phyloP scores from a whole-genome alignment of 2,797 vertebrate genomes.

The Brachyalestes nurse region DNA sequence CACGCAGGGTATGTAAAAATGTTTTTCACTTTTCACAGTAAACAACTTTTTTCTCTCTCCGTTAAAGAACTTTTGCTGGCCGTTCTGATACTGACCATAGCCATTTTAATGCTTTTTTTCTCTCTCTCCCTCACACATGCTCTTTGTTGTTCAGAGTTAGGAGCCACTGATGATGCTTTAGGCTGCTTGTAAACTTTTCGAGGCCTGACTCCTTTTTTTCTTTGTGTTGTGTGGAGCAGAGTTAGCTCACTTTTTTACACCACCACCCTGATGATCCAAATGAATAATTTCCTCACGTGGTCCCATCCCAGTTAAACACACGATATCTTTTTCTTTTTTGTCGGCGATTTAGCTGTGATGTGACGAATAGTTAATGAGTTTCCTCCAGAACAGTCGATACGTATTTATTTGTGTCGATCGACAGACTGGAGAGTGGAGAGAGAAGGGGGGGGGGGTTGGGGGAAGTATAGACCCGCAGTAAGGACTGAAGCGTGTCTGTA shows the following conservation, averaged over 20 bases:
- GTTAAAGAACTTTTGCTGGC: background rate
- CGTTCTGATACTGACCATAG: background rate
- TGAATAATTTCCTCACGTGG: conserved; percentile 29
- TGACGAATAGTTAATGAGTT: conserved; percentile 29
- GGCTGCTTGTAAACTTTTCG: conserved; percentile 31
- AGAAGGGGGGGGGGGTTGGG: background rate
- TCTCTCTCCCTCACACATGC: background rate
- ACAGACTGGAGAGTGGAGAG: conserved; percentile 9
- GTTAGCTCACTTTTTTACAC: background rate
- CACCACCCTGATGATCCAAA: background rate
- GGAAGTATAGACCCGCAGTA: background rate
- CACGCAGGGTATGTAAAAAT: no score
- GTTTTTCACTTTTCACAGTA: conserved; percentile 59
- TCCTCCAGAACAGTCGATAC: conserved; percentile 36
- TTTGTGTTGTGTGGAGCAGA: conserved; percentile 44
- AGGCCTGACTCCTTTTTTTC: conserved; percentile 3
- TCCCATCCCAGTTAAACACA: conserved; percentile 3
- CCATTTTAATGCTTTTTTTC: background rate
- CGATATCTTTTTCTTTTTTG: conserved; percentile 16
- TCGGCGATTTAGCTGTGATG: conserved; percentile 35
- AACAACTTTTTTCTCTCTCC: conserved; percentile 52
- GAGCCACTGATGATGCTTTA: background rate
- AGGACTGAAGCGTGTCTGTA: conserved; percentile 19
- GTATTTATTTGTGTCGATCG: conserved; percentile 41
- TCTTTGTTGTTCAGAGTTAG: background rate